Evolutionary conservation across 2,888 invertebrate genomes (phyloP).

Genomic region (Hydraecia micacea): DNA sequence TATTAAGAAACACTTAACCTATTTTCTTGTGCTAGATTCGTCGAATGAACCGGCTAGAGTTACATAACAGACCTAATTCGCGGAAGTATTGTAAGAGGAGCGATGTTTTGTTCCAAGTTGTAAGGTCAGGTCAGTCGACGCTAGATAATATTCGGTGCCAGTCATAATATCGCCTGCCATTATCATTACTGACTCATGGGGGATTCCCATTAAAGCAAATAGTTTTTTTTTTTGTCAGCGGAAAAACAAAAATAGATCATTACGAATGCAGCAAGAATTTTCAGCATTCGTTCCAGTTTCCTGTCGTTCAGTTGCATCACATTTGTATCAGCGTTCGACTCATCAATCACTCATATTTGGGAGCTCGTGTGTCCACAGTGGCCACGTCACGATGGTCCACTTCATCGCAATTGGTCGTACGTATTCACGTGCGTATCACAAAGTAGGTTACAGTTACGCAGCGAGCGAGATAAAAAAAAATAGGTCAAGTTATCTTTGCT

Average conservation of each 20-base stretch:
- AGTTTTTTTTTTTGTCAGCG: background rate
- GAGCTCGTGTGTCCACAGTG: slow-evolving; percentile 66
- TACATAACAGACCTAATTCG: slow-evolving; percentile 76
- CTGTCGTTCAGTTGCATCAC: slow-evolving; percentile 68
- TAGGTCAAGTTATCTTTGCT: slow-evolving; percentile 90
- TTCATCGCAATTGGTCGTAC: slow-evolving; percentile 77
- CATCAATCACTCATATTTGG: slow-evolving; percentile 71
- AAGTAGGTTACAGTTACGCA: slow-evolving; percentile 88
- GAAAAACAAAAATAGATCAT: slow-evolving; percentile 30
- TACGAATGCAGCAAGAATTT: slow-evolving; percentile 25
- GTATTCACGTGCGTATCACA: slow-evolving; percentile 79
- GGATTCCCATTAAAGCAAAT: slow-evolving; percentile 54
- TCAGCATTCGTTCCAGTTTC: slow-evolving; percentile 31
- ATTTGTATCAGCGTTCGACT: slow-evolving; percentile 58
- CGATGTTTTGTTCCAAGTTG: slow-evolving; percentile 36
- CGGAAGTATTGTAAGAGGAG: slow-evolving; percentile 69
- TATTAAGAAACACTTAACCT: slow-evolving; percentile 89
- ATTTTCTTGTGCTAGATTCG: slow-evolving; percentile 84
- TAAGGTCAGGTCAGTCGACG: slow-evolving; percentile 54
- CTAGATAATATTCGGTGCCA: slow-evolving; percentile 48
- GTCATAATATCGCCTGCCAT: slow-evolving; percentile 32
- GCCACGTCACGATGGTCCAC: slow-evolving; percentile 74
- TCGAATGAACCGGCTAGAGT: slow-evolving; percentile 71
- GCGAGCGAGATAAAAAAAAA: slow-evolving; percentile 89
- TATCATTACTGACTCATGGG: slow-evolving; percentile 59